Evolutionary conservation across 2,113 vertebrate species (phyloP).

Genomic region (Aptenodytes forsteri): DNA sequence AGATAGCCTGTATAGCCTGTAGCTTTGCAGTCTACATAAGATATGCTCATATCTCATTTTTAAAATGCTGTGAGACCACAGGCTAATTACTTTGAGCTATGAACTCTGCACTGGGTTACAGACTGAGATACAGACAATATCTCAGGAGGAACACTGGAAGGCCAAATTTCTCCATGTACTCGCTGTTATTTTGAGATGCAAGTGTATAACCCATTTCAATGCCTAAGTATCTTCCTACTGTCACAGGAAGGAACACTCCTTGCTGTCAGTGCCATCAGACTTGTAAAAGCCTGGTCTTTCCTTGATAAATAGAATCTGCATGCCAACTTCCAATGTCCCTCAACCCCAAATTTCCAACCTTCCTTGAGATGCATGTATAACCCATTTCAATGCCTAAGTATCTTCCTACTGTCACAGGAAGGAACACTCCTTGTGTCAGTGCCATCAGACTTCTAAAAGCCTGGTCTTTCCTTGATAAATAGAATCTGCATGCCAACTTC

Average conservation of each 20-base stretch:
- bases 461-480: background rate
- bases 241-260: rapidly evolving
- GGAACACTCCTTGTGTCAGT: rapidly evolving
- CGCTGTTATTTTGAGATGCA: background rate
- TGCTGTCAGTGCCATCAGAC: background rate
- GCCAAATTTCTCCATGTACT: background rate
- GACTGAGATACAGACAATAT: background rate
- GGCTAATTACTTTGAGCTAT: background rate
- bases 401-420: background rate
- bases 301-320: background rate
- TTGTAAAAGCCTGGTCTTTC: background rate
- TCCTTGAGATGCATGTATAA: background rate
- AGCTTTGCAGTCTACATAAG: background rate
- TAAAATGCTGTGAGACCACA: background rate
- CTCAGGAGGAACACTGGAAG: background rate
- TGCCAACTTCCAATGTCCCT: background rate
- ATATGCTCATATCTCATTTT: background rate
- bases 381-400: too few relatives aligned
- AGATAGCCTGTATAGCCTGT: background rate
- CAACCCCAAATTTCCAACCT: background rate
- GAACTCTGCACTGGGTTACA: background rate
- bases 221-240: too few relatives aligned
- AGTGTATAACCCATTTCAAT: background rate
- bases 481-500: background rate
- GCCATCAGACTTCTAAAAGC: background rate